A percentile compares a stretch with the other conserved stretches of the same genome.
Conservation (phyloP, 2,888 invertebrate genomes). For the Monochamus alternatus region DNA sequence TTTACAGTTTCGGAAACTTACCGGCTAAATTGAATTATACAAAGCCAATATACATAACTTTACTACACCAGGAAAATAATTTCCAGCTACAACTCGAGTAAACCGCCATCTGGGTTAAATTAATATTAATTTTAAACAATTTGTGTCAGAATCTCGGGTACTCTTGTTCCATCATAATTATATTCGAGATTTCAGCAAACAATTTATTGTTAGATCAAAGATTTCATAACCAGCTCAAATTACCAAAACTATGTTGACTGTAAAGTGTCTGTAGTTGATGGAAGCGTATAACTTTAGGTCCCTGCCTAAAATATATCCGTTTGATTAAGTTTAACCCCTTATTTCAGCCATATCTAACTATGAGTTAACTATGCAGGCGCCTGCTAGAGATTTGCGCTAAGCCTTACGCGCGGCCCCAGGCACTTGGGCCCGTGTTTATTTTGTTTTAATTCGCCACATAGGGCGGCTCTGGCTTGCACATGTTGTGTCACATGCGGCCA, state of each 20-base stretch:
- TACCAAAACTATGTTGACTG: conserved; percentile 33
- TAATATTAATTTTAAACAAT: conserved; percentile 38
- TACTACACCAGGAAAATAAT: not conserved
- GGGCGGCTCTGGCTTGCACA: conserved; percentile 47
- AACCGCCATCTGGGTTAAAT: conserved; percentile 21
- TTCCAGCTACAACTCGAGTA: not conserved
- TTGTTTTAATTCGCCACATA: conserved; percentile 57
- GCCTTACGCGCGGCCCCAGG: conserved; percentile 46
- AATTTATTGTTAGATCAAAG: conserved; percentile 36
- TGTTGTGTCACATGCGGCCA: conserved; percentile 53
- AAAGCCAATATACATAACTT: conserved; percentile 9
- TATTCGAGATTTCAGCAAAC: conserved; percentile 31
- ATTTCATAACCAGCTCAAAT: conserved; percentile 34
- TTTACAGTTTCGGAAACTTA: not conserved
- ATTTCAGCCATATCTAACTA: conserved; percentile 46
- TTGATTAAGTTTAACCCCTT: conserved; percentile 54
- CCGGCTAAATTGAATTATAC: conserved; percentile 1
- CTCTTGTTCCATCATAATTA: conserved; percentile 33
- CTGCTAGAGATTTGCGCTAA: conserved; percentile 51
- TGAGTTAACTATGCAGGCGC: conserved; percentile 52
- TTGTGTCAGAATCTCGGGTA: conserved; percentile 18
- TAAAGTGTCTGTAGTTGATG: conserved; percentile 36
- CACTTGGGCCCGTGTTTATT: conserved; percentile 57
- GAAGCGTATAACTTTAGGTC: conserved; percentile 31
- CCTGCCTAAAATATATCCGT: conserved; percentile 50